Evolutionary conservation across 2,113 vertebrate genomes (phyloP), one percentile per base, ranked within the genome.

Genomic region (Callionymus lyra): DNA sequence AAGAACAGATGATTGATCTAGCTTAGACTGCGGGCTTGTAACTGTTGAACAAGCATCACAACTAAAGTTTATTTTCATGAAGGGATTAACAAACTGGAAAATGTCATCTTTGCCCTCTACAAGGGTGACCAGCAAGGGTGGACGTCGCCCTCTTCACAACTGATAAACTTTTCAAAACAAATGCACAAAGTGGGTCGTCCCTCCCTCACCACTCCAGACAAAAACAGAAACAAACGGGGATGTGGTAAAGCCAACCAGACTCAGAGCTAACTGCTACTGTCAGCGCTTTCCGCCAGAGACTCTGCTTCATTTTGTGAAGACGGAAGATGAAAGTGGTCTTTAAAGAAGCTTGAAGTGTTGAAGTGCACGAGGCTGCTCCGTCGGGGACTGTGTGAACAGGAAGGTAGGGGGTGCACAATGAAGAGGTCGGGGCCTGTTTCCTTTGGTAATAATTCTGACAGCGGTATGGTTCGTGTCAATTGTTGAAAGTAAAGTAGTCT

Each of bases 291-390:
- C 79, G 73, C 62, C 61, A 65, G 66, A 81, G 77, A 73, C 61
- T 46, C 46, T 42, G 63, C 59, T 66, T 79, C 42, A 47, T 77
- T 77, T 76, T 76, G 50, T 63, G 53, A 71, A 64, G 56, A 62
- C 47, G 56, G 41, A 58, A 76, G 79, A 80, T 82, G 72, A 82
- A 82, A 82, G 77, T 59, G 54, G 49, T 58, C 63, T 79, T 76
- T 58, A 76, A 68, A 76, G 71, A 47, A 19, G 15, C 70, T 73
- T 70, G 68, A 82, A 79, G 67, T 69, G 65, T 56, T 70, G 68
- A 61, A 53, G 70, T 38, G 55, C 34, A 53, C 10, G 12, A 74
- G 47, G 60, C 33, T 11, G 46, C 63, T 65, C 63, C 47, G 56
- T 47, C 54, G 63, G 68, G 66, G 53, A 56, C 47, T 35, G 44